Percentiles rank a stretch among this genome's conserved stretches.
Conservation (phyloP, 2,888 invertebrate genomes). For the Drosophila multiciliata region DNA sequence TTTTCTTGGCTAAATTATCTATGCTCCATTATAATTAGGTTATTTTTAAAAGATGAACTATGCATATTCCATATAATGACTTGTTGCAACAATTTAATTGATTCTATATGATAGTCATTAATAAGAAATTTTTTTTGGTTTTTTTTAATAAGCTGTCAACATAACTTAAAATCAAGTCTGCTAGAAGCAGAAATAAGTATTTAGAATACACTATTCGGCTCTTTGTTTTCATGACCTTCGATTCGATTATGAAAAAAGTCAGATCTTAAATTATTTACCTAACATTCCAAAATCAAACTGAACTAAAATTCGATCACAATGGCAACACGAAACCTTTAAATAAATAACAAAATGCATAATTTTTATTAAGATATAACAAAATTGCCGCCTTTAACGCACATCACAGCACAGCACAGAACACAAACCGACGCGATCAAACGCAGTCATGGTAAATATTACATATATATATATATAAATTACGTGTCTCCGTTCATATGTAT, state of each 20-base stretch:
- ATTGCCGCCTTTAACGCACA: neutral
- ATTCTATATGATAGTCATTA: neutral
- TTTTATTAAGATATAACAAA: neutral
- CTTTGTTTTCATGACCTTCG: neutral
- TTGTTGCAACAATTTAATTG: neutral
- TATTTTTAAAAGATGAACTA: neutral
- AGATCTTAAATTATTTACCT: neutral
- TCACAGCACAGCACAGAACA: neutral
- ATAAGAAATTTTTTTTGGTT: no score
- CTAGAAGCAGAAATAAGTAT: neutral
- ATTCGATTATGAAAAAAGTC: neutral
- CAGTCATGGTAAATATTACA: neutral
- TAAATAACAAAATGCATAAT: neutral
- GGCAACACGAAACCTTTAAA: neutral
- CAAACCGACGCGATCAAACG: neutral
- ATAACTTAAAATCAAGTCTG: neutral
- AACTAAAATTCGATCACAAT: neutral
- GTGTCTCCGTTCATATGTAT: neutral
- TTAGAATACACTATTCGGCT: neutral
- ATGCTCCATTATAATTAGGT: neutral
- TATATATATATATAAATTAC: slow-evolving; percentile 1
- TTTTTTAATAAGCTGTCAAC: neutral
- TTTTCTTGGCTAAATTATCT: neutral
- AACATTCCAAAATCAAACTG: neutral
- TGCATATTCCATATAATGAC: neutral